phyloP scores from a whole-genome alignment of 1,140 invertebrate species.

The Babylonia areolata region DNA sequence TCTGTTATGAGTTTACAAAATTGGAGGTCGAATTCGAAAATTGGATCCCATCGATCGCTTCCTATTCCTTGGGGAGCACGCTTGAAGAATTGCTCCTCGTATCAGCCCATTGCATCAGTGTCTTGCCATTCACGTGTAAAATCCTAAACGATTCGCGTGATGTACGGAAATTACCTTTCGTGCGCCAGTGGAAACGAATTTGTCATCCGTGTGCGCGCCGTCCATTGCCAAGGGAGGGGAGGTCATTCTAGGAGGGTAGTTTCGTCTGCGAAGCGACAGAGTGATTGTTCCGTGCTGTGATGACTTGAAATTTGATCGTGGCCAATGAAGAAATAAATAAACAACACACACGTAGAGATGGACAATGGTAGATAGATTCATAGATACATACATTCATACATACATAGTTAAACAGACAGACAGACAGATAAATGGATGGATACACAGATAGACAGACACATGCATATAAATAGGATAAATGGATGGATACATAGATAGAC shows the following conservation, averaged over 20 bases:
- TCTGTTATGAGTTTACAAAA: conserved; percentile 40
- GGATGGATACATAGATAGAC: too few relatives aligned
- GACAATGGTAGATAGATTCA: too few relatives aligned
- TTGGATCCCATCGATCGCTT: conserved; percentile 33
- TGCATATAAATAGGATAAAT: too few relatives aligned
- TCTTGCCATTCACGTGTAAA: conserved; percentile 37
- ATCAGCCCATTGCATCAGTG: conserved; percentile 38
- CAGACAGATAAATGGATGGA: too few relatives aligned
- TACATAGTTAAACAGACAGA: too few relatives aligned
- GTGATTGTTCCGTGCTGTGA: background rate
- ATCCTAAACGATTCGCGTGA: conserved; percentile 42
- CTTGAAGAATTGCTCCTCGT: conserved; percentile 30
- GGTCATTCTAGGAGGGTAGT: conserved; percentile 6
- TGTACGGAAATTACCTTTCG: conserved; percentile 39
- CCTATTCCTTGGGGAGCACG: conserved; percentile 22
- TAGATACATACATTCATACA: background rate
- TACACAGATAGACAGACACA: too few relatives aligned
- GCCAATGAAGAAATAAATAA: background rate
- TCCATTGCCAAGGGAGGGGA: conserved; percentile 31
- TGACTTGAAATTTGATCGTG: background rate
- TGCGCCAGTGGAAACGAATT: conserved; percentile 37
- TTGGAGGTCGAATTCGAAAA: conserved; percentile 46
- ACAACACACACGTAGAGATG: background rate
- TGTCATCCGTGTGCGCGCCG: conserved; percentile 17
- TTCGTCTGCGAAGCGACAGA: background rate